Conservation (phyloP, 2,888 invertebrate genomes). For the Meandrusa payeni region DNA sequence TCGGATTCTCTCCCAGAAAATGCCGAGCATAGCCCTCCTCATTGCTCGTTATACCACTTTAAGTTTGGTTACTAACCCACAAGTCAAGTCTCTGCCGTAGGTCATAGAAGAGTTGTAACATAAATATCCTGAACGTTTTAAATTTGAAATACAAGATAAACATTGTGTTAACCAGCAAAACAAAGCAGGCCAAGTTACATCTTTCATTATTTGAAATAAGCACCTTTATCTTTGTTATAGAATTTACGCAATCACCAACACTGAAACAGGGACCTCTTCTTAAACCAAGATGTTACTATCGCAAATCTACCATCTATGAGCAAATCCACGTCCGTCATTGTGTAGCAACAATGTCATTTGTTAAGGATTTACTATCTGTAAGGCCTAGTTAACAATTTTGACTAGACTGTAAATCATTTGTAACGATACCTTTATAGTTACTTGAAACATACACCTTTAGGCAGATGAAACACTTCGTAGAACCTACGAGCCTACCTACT, state of each 20-base stretch:
- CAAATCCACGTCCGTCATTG: slow-evolving; percentile 16
- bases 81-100: too few relatives aligned
- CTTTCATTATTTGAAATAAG: slow-evolving; percentile 13
- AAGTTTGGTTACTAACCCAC: too few relatives aligned
- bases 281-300: slow-evolving; percentile 18
- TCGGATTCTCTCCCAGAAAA: too few relatives aligned
- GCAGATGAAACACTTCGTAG: too few relatives aligned
- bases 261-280: slow-evolving; percentile 21
- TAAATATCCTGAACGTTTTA: too few relatives aligned
- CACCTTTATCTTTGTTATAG: slow-evolving; percentile 12
- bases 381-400: slow-evolving; percentile 4
- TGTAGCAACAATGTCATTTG: slow-evolving; percentile 18
- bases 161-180: too few relatives aligned
- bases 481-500: too few relatives aligned
- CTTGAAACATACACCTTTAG: too few relatives aligned
- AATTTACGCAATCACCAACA: slow-evolving; percentile 14
- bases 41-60: too few relatives aligned
- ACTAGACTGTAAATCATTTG: slow-evolving; percentile 4
- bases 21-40: too few relatives aligned
- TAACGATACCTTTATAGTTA: neutral
- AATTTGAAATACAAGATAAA: too few relatives aligned
- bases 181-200: slow-evolving; percentile 12
- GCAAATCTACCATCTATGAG: slow-evolving; percentile 20
- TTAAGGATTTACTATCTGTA: slow-evolving; percentile 11
- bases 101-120: too few relatives aligned